Evolutionary conservation across 2,797 vertebrate genomes (phyloP).

Genomic region (Saguinus oedipus): DNA sequence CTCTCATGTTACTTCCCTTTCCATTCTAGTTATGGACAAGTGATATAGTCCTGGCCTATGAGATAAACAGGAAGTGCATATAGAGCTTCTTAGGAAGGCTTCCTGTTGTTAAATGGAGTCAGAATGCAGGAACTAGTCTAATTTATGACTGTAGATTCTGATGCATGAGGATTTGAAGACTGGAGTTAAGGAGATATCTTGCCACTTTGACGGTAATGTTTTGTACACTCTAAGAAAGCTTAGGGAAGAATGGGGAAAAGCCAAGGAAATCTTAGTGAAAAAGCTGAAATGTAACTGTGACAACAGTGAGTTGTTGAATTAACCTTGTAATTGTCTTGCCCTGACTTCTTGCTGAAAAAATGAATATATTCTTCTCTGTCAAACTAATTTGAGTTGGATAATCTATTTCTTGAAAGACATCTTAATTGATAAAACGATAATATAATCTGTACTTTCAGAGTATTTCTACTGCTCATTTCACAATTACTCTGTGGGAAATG

Average conservation of each 20-base stretch:
- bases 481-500: not conserved
- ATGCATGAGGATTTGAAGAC: not conserved
- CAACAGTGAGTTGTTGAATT: not conserved
- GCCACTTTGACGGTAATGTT: not conserved
- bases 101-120: not conserved
- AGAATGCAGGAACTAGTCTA: not conserved
- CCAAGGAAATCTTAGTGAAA: not conserved
- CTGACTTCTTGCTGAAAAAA: not conserved
- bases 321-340: not conserved
- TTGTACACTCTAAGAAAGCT: not conserved
- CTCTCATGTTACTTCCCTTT: not conserved
- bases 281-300: not conserved
- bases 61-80: not conserved
- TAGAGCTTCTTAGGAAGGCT: not conserved
- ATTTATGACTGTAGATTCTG: not conserved
- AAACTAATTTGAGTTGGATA: not conserved
- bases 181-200: not conserved
- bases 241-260: not conserved
- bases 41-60: not conserved
- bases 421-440: not conserved
- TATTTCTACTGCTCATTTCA: not conserved
- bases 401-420: not conserved
- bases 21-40: not conserved
- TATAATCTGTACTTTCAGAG: not conserved
- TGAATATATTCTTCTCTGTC: not conserved